Percentiles rank a stretch among this genome's conserved stretches.
These are phyloP conservation scores for Ictalurus furcatus DNA, from an alignment of 2,113 vertebrate genomes.

Conservation along the genomic window DNA sequence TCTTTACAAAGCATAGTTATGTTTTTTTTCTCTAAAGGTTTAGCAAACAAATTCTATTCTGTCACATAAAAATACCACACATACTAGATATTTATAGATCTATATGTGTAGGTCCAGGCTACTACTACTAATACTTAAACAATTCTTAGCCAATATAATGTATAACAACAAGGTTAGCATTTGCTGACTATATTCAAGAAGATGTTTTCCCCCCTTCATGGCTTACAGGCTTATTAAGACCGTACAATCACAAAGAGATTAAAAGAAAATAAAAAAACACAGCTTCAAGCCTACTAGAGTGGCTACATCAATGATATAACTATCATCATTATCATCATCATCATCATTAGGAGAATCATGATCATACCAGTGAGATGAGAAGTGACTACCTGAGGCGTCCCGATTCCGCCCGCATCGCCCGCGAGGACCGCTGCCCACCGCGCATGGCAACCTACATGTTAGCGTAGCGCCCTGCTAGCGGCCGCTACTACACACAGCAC, in stretches of 20 bases:
- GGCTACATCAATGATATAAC: slow-evolving; percentile 62
- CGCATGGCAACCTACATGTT: slow-evolving; percentile 62
- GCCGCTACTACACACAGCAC: slow-evolving; percentile 76
- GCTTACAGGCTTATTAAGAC: slow-evolving; percentile 58
- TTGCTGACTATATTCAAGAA: slow-evolving; percentile 61
- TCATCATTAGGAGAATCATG: slow-evolving; percentile 58
- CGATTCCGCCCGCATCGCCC: slow-evolving; percentile 70
- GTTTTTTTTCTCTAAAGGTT: background rate
- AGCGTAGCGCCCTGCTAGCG: slow-evolving; percentile 69
- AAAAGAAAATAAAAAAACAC: slow-evolving; percentile 39
- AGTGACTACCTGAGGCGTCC: slow-evolving; percentile 75
- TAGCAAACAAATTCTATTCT: background rate
- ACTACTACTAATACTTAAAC: background rate
- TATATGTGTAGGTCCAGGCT: background rate
- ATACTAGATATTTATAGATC: background rate
- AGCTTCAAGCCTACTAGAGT: slow-evolving; percentile 65
- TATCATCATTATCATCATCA: slow-evolving; percentile 53
- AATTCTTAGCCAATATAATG: background rate
- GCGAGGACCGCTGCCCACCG: slow-evolving; percentile 71
- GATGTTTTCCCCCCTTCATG: slow-evolving; percentile 46
- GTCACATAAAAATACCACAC: background rate
- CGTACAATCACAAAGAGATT: slow-evolving; percentile 55
- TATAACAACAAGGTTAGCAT: slow-evolving; percentile 87
- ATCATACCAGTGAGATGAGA: slow-evolving; percentile 79
- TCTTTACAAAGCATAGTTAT: background rate